A percentile compares a stretch with the other conserved stretches of the same genome.
Evolutionary conservation across 2,888 invertebrate species (phyloP).

Genomic region (Cylloceria caligata): DNA sequence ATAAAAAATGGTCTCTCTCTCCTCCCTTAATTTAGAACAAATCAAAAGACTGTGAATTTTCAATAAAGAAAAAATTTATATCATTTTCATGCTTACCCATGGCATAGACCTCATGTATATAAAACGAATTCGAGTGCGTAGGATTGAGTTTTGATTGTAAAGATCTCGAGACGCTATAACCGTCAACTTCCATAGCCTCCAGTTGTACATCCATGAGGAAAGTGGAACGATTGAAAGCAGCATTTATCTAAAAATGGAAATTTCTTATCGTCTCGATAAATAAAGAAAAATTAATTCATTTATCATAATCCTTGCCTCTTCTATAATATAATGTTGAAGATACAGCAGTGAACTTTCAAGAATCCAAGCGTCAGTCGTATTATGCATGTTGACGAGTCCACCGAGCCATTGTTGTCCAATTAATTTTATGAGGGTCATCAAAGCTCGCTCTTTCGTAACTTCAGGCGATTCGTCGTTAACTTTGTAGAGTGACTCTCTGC

Average conservation of each 20-base stretch:
- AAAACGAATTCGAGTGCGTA: constrained; percentile 70
- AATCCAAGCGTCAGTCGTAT: constrained; percentile 82
- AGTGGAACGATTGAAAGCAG: constrained; percentile 70
- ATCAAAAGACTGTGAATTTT: neutral
- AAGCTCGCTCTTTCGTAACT: constrained; percentile 71
- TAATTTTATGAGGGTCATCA: constrained; percentile 74
- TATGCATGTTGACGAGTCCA: constrained; percentile 79
- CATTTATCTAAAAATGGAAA: constrained; percentile 76
- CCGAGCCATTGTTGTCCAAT: constrained; percentile 85
- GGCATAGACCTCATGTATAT: constrained; percentile 71
- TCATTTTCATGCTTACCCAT: constrained; percentile 74
- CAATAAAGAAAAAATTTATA: neutral
- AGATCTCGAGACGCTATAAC: constrained; percentile 76
- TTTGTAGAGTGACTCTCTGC: constrained; percentile 76
- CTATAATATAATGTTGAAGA: constrained; percentile 83
- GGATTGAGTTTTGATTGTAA: constrained; percentile 74
- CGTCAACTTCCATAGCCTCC: constrained; percentile 77
- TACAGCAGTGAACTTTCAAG: constrained; percentile 85
- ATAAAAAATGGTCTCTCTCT: no score
- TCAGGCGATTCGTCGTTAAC: constrained; percentile 70
- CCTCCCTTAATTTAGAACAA: no score
- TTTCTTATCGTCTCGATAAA: neutral
- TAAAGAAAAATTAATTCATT: neutral
- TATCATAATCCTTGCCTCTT: constrained; percentile 76
- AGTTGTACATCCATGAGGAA: constrained; percentile 77